Evolutionary conservation across 2,797 vertebrate species (phyloP), one percentile per base, ranked within the genome.

Genomic region (Oryzias dopingdopingensis): DNA sequence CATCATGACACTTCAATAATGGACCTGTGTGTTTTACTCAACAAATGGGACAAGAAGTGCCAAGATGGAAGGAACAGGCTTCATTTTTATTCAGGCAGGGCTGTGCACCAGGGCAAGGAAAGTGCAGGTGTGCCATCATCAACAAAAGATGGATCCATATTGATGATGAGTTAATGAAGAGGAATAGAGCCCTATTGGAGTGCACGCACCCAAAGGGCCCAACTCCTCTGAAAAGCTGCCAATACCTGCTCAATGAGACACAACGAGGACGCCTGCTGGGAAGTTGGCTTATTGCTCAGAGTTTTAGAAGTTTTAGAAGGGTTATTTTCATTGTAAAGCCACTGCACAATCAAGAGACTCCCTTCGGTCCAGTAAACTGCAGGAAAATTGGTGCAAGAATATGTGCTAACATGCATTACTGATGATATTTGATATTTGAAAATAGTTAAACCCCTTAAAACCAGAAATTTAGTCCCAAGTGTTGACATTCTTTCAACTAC

Each of bases 51-150:
- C 70, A 73, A 82, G 85, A 79, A 88, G 74, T 81, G 77, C 77
- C 65, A 48, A 48, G 67, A 63, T 79, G 69, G 72, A 70, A 83
- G 68, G 80, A 83, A 79, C 78, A 71, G 79, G 69, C 76, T 84
- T 87, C 67, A 79, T 87, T 82, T 86, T 86, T 86, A 86, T 84
- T 79, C 88, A 14, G 95, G 92, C 91, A 18, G 92, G 91, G 75
- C 80, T 56, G 91, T 82, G 83, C 88, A 92, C 80, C 65, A 83
- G 94, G 91, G 92, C 93, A 65, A 90, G 91, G 70, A 91, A 89
- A 67, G 91, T 88, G 67, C 75, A 93, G 93, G 77, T 78, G 89
- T 86, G 92, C 93, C 61, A 87, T 86, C 65, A 90, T 94, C 74
- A 89, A 92, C 75, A 92, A 89, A 93, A 93, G 77, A 92, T 92